These are phyloP conservation scores for Poeciliopsis infans DNA, from an alignment of 2,797 vertebrate genomes.

Conservation along the genomic window DNA sequence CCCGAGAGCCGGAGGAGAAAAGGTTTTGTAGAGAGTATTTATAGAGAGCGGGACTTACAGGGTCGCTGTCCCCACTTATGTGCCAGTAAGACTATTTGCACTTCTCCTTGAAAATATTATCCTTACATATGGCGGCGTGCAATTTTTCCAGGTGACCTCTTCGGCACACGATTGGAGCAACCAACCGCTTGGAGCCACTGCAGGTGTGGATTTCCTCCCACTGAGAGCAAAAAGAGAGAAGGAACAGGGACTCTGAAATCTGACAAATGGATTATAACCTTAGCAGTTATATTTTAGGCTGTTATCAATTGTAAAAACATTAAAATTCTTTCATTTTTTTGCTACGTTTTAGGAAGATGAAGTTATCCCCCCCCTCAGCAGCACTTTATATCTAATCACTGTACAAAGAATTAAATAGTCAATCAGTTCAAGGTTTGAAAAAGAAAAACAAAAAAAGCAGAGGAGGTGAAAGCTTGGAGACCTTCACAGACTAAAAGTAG, in stretches of 20 bases:
- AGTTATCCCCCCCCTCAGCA: conserved; percentile 91
- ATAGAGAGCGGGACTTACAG: conserved; percentile 99
- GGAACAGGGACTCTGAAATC: conserved; percentile 93
- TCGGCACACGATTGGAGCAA: conserved; percentile 89
- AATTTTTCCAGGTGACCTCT: conserved; percentile 91
- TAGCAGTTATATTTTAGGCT: conserved; percentile 86
- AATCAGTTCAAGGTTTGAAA: conserved; percentile 76
- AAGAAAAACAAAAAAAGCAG: conserved; percentile 53
- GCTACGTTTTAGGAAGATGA: conserved; percentile 92
- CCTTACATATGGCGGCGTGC: conserved; percentile 91
- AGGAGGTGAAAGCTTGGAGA: conserved; percentile 52
- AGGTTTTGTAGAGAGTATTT: conserved; percentile 99
- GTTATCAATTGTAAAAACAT: conserved; percentile 85
- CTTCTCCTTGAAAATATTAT: conserved; percentile 95
- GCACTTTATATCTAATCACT: conserved; percentile 99
- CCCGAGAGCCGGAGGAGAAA: conserved; percentile 90
- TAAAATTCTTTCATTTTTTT: conserved; percentile 76
- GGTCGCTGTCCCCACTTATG: conserved; percentile 99
- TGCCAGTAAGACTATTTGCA: conserved; percentile 99
- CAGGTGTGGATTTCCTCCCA: conserved; percentile 87
- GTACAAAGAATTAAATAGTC: conserved; percentile 91
- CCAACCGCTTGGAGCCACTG: conserved; percentile 86
- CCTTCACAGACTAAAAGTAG: conserved; percentile 77
- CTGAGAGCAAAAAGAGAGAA: conserved; percentile 86
- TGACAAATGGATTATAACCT: conserved; percentile 80